These are phyloP conservation scores for Eueremaeus valkanovi DNA, from an alignment of 2,888 invertebrate genomes.

Conservation along the genomic window DNA sequence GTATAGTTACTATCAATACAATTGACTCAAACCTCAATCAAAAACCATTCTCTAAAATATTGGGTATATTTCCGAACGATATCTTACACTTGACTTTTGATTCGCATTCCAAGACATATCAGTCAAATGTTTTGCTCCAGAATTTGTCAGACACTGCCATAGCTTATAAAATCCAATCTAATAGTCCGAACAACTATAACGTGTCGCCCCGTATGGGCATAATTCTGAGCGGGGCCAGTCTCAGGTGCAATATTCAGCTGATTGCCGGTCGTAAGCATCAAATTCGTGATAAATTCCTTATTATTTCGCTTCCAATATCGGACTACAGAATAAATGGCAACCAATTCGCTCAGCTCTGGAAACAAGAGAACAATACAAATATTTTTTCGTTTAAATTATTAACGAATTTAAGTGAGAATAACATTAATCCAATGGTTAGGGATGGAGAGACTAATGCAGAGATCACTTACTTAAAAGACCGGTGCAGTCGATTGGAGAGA, in stretches of 20 bases:
- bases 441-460: background rate
- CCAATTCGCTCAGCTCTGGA: constrained; percentile 33
- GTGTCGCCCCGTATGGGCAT: constrained; percentile 38
- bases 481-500: constrained; percentile 19
- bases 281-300: constrained; percentile 34
- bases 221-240: constrained; percentile 11
- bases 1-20: background rate
- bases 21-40: background rate
- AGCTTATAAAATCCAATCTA: constrained; percentile 41
- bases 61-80: constrained; percentile 26
- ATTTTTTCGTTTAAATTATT: constrained; percentile 2
- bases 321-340: background rate
- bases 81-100: background rate
- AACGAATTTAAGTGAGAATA: background rate
- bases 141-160: constrained; percentile 26
- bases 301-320: constrained; percentile 7
- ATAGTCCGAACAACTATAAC: constrained; percentile 25
- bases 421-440: background rate
- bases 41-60: background rate
- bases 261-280: background rate
- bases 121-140: constrained; percentile 1
- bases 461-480: background rate
- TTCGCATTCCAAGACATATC: background rate
- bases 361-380: background rate
- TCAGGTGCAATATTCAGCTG: background rate